These are phyloP conservation scores for Labia minor DNA, from an alignment of 2,888 invertebrate species.

Conservation along the genomic window DNA sequence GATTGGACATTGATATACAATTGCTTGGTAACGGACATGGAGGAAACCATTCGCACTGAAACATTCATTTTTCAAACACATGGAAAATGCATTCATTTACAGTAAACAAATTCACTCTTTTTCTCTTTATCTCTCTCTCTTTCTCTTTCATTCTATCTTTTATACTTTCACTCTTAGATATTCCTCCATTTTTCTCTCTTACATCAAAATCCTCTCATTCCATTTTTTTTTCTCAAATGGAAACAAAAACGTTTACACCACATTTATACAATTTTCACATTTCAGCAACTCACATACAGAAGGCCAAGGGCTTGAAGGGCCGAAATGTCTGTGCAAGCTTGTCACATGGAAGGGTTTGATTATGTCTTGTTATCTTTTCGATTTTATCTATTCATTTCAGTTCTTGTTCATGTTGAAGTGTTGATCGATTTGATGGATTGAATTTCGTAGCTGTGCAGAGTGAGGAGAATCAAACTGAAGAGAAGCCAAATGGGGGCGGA, in stretches of 20 bases:
- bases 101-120: background rate
- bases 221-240: background rate
- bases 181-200: background rate
- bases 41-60: background rate
- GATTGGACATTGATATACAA: conserved; percentile 9
- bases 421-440: background rate
- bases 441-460: background rate
- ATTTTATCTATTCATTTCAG: background rate
- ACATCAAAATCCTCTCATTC: background rate
- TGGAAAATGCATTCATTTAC: background rate
- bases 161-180: background rate
- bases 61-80: background rate
- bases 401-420: background rate
- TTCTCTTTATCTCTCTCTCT: background rate
- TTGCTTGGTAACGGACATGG: conserved; percentile 1
- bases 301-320: background rate
- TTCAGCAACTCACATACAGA: background rate
- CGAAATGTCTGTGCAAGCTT: conserved; percentile 3
- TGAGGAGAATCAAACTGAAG: background rate
- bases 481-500: background rate
- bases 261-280: background rate
- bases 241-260: background rate
- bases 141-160: background rate
- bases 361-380: background rate
- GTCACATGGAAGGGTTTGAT: conserved; percentile 5